Evolutionary conservation across 2,888 invertebrate genomes (phyloP), one percentile per base, ranked within the genome.

Genomic region (Ormia ochracea): DNA sequence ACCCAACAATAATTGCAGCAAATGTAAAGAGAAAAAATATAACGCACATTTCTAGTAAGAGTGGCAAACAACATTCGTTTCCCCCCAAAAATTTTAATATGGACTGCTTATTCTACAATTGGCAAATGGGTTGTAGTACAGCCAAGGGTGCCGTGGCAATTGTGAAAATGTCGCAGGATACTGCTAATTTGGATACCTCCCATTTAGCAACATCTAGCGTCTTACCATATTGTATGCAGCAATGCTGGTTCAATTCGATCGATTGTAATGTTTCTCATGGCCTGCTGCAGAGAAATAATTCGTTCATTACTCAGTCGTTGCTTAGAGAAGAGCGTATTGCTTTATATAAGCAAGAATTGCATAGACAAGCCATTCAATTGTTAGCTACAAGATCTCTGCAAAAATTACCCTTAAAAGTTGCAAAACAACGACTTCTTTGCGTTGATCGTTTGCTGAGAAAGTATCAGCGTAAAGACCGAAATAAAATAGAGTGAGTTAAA

Each of bases 271-370:
- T 56, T 28, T 26, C 61, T 23, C 17, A 26, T 31, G 50, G 23
- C 1, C 9, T 33, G 12, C 12, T 50, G 45, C 63, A 61, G 28
- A 52, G 17, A 9, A 78, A 83, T 9, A 23, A 41, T 0, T 19
- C 80, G 10, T 9, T 19, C 19, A 77, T 82, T 14, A 59, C 50
- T 56, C 65, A 61, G 45, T 74, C 70, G 10, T 83, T 84, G 33
- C 84, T 84, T 0, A 86, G 90, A 3, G 90, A 90, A 78, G 87
- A 90, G 79, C 87, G 89, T 41, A 89, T 90, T 81, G 87, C 87
- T 7, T 81, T 86, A 31, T 86, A 88, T 31, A 89, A 88, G 58
- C 85, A 85, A 12, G 74, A 86, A 52, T 76, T 90, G 48, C 85
- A 88, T 2, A 86, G 89, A 0, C 89, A 90, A 74, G 89, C 90